Percentiles rank a stretch among this genome's conserved stretches.
Evolutionary conservation across 1,140 invertebrate genomes (phyloP).

Genomic region (Monomorium pharaonis): DNA sequence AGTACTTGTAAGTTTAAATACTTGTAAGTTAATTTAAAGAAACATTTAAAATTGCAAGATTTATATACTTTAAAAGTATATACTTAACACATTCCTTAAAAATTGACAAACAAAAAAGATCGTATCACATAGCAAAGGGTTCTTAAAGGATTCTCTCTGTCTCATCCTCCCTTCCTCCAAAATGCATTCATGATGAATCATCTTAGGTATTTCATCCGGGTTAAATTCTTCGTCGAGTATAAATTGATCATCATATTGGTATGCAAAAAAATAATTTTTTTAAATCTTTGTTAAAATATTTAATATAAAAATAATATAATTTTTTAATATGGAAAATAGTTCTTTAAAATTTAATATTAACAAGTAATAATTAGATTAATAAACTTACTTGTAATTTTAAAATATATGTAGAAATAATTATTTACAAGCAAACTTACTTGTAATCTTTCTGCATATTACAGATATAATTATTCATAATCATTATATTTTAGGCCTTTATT

Average conservation of each 20-base stretch:
- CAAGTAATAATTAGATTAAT: background rate
- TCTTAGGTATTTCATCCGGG: slow-evolving; percentile 54
- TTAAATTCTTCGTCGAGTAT: slow-evolving; percentile 50
- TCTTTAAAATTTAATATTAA: background rate
- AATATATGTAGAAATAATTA: background rate
- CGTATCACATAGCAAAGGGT: background rate
- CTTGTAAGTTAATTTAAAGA: background rate
- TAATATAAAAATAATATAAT: background rate
- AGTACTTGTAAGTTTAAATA: background rate
- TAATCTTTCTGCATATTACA: background rate
- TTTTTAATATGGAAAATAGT: too few species aligned
- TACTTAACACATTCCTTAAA: background rate
- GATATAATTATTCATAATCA: background rate
- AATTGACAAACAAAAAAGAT: background rate
- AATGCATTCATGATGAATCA: slow-evolving; percentile 78
- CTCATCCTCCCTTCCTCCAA: background rate
- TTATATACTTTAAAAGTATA: background rate
- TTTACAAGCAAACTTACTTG: background rate
- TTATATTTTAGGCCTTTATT: background rate
- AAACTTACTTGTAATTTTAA: background rate
- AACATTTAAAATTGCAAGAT: background rate
- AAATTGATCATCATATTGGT: slow-evolving; percentile 36
- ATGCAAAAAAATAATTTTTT: slow-evolving; percentile 24
- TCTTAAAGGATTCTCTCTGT: slow-evolving; percentile 18
- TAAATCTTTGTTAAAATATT: background rate